Evolutionary conservation across 2,888 invertebrate genomes (phyloP).

Genomic region (Machimus rusticus): DNA sequence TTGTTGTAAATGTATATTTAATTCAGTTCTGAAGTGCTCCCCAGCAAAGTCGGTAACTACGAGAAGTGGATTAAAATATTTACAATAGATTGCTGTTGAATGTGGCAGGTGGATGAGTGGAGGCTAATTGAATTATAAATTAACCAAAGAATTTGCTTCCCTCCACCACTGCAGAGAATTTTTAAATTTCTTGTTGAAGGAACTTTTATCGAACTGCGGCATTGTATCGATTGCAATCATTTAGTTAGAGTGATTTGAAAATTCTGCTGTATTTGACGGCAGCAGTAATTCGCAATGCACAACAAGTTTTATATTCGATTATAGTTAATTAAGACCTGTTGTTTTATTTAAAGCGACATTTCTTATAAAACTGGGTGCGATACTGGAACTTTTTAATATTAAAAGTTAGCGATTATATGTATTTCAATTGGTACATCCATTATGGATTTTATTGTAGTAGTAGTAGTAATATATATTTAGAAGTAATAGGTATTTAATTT

Average conservation of each 20-base stretch:
- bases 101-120: slow-evolving; percentile 15
- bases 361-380: neutral
- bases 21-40: neutral
- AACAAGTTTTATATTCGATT: neutral
- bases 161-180: neutral
- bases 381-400: neutral
- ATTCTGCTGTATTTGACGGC: neutral
- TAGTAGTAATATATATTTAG: too few species aligned
- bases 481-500: neutral
- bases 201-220: neutral
- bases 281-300: neutral
- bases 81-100: slow-evolving; percentile 5
- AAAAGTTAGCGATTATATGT: neutral
- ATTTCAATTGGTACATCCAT: neutral
- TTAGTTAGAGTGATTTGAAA: neutral
- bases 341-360: neutral
- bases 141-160: neutral
- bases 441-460: neutral
- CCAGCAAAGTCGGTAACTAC: neutral
- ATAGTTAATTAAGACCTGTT: neutral
- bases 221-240: neutral
- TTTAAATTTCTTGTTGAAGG: neutral
- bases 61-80: slow-evolving; percentile 30
- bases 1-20: slow-evolving; percentile 24
- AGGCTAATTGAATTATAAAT: slow-evolving; percentile 37